Evolutionary conservation across 2,113 vertebrate genomes (phyloP), one percentile per base, ranked within the genome.

Genomic region (Promerops cafer): DNA sequence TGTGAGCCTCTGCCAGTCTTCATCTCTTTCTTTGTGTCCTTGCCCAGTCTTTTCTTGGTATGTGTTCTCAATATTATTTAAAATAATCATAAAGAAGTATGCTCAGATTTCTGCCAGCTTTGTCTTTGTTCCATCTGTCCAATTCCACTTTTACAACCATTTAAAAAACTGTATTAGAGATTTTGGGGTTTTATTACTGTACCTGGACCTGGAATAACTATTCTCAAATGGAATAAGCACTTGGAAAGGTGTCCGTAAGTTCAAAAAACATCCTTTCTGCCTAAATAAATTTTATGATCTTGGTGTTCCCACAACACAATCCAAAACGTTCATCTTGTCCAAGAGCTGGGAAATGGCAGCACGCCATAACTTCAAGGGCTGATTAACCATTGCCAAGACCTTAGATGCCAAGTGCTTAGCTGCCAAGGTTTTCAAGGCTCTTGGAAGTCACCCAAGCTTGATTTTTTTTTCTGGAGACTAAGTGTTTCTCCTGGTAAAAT

Each of bases 311-410:
- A 83, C 60, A 84, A 47, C 66, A 57, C n/a, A 59, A 47, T 93
- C 83, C 65, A 87, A 71, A 94, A 76, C 14, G 18, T 79, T 94
- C 64, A 65, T 93, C 45, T 93, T 57, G 78, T 90, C 90, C 94
- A 89, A 90, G 93, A 92, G 96, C 96, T 94, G 70, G 89, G 75
- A 97, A 86, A 82, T 21, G 45, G 92, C 96, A 96, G 39, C 53
- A 30, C 39, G 83, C 94, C 90, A 52, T 82, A 84, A 89, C 90
- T 94, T 96, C 89, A 90, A 93, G 90, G 87, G 68, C 93, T 95
- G 92, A 92, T 85, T 92, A 96, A 89, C 85, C 83, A 84, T 79
- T 94, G 95, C 94, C 90, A 83, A 83, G 45, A n/a, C n/a, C 23
- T 81, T 54, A 93, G 82, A 77, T 84, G 71, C 94, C 96, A 92